These are phyloP conservation scores for Struthidea cinerea DNA, from an alignment of 2,113 vertebrate genomes.

Conservation along the genomic window DNA sequence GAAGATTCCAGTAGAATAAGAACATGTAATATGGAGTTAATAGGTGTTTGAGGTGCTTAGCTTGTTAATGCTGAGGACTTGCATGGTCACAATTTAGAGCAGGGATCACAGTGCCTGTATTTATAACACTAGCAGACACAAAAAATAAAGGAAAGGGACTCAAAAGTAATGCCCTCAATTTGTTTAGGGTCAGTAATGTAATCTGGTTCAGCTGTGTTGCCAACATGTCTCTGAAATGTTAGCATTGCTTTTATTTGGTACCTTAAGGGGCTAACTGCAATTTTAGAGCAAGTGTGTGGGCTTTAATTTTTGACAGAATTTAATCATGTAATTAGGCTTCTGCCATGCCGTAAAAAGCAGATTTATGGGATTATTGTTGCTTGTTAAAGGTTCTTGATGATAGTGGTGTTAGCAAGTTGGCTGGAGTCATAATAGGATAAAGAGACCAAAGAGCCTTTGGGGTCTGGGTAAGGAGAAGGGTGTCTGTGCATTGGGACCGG, in stretches of 20 bases:
- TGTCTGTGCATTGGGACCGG: fast-evolving
- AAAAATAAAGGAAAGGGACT: neutral
- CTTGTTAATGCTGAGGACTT: neutral
- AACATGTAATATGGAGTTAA: neutral
- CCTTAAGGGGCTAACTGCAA: neutral
- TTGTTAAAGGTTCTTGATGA: neutral
- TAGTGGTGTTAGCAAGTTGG: neutral
- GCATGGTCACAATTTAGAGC: neutral
- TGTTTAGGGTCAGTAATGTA: neutral
- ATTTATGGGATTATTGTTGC: neutral
- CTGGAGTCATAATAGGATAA: neutral
- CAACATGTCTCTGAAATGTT: neutral
- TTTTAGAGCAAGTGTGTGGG: neutral
- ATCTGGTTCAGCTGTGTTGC: neutral
- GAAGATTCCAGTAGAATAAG: neutral
- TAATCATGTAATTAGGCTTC: slow-evolving; percentile 8
- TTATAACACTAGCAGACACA: neutral
- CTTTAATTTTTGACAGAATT: slow-evolving; percentile 31
- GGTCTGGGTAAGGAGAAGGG: neutral
- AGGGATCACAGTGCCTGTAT: neutral
- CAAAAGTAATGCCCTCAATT: neutral
- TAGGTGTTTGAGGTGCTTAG: neutral
- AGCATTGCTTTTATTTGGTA: neutral
- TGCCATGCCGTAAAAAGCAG: neutral
- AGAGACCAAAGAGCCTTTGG: neutral